Conservation (phyloP, 2,113 vertebrate genomes). For the Cyanoliseus patagonus region DNA sequence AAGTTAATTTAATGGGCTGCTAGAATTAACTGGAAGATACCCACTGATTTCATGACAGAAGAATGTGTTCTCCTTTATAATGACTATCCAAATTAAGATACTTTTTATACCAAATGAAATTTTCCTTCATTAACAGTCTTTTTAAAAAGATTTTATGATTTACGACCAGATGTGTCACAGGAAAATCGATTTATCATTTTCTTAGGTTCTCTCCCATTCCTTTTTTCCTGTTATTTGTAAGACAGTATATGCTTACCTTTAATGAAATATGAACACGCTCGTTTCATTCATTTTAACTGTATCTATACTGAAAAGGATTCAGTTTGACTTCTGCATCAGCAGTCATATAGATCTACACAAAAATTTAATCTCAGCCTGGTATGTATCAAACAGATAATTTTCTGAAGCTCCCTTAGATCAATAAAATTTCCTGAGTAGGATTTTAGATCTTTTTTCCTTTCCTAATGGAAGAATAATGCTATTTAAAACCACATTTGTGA, state of each 20-base stretch:
- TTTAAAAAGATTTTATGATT: neutral
- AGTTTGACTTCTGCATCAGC: neutral
- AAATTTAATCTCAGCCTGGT: neutral
- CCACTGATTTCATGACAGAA: neutral
- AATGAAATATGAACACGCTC: neutral
- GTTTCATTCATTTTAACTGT: neutral
- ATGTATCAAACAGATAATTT: neutral
- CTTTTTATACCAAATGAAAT: neutral
- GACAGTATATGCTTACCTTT: neutral
- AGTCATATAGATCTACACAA: neutral
- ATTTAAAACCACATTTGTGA: neutral
- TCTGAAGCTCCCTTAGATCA: neutral
- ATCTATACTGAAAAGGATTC: neutral
- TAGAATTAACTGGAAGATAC: neutral
- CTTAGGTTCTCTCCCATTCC: neutral
- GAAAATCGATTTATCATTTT: neutral
- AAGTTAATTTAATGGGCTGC: neutral
- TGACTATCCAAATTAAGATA: neutral
- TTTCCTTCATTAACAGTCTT: neutral
- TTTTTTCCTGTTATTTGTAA: neutral
- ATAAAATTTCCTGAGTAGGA: neutral
- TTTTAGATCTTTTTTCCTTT: neutral
- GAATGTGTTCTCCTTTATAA: neutral
- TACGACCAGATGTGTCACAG: neutral
- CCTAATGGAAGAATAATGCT: neutral